A percentile compares a stretch with the other conserved stretches of the same genome.
Conservation (phyloP, 2,113 vertebrate genomes). For the Arvicanthis niloticus region DNA sequence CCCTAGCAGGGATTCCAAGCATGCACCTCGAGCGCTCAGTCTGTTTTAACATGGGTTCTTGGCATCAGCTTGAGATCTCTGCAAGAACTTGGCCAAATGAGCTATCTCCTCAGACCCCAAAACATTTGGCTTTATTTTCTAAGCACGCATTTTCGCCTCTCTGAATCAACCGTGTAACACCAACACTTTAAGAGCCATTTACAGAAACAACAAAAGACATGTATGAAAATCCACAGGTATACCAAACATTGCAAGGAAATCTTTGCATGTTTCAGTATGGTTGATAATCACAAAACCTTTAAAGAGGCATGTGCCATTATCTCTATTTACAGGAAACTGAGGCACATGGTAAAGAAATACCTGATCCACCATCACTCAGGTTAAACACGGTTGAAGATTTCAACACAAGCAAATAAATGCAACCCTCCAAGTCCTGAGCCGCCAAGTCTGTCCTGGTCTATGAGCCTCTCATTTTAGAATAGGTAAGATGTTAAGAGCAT, state of each 20-base stretch:
- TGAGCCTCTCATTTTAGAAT: neutral
- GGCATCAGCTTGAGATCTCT: too few relatives aligned
- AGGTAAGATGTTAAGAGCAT: neutral
- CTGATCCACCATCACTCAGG: neutral
- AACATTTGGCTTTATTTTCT: slow-evolving; percentile 6
- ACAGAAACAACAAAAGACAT: neutral
- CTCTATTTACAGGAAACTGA: slow-evolving; percentile 19
- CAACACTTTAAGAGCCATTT: slow-evolving; percentile 31
- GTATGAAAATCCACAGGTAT: neutral
- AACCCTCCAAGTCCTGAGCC: neutral
- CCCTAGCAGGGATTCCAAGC: neutral
- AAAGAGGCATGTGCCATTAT: neutral
- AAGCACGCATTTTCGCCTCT: slow-evolving; percentile 27
- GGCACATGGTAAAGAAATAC: neutral
- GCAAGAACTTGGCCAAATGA: neutral
- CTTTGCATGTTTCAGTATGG: neutral
- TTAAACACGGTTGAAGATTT: neutral
- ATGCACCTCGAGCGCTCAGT: too few relatives aligned
- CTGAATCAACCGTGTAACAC: neutral
- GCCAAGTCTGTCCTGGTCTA: neutral
- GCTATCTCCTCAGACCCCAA: neutral
- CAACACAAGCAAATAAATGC: neutral
- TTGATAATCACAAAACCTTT: slow-evolving; percentile 14
- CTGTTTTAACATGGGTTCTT: too few relatives aligned
- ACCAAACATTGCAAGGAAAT: neutral